These are phyloP conservation scores for Athene noctua DNA, from an alignment of 2,113 vertebrate species.

Conservation along the genomic window DNA sequence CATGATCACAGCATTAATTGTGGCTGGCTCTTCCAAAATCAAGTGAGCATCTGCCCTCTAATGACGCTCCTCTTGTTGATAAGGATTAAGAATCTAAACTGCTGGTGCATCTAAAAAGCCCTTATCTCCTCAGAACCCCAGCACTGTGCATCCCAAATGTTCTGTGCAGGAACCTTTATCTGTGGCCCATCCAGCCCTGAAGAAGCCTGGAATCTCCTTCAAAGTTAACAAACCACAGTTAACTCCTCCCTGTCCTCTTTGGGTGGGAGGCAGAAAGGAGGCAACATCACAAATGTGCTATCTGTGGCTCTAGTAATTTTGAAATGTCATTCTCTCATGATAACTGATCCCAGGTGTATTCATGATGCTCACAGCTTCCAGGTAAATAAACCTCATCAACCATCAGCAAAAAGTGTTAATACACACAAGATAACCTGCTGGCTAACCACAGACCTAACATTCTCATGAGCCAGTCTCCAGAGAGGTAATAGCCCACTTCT, in stretches of 20 bases:
- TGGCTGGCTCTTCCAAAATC: neutral
- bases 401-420: neutral
- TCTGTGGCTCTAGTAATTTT: neutral
- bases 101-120: neutral
- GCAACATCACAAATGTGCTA: neutral
- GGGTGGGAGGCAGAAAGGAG: neutral
- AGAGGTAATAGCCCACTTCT: neutral
- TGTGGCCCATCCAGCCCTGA: neutral
- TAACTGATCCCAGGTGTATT: neutral
- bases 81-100: neutral
- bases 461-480: neutral
- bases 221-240: neutral
- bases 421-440: neutral
- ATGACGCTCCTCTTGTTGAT: neutral
- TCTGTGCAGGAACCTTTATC: neutral
- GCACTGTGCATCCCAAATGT: neutral
- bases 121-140: neutral
- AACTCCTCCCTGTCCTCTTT: neutral
- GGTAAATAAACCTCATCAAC: neutral
- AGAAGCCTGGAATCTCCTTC: neutral
- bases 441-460: neutral
- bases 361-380: neutral
- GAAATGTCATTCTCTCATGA: neutral
- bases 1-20: neutral
- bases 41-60: neutral